Conservation (phyloP, 2,797 vertebrate species). For the Emys orbicularis region DNA sequence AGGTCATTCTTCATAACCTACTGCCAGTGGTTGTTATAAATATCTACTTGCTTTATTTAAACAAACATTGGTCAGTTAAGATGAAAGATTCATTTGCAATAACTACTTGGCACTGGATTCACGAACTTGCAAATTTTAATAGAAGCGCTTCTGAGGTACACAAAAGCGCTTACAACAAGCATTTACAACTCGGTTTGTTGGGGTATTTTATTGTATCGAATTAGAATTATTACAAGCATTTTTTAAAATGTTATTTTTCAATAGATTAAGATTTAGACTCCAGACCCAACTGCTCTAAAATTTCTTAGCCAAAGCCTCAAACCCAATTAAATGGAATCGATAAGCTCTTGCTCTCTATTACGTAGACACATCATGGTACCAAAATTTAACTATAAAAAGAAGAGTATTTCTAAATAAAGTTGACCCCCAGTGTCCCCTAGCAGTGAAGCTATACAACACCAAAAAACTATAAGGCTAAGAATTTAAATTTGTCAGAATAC, state of each 20-base stretch:
- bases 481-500: slow-evolving; percentile 49
- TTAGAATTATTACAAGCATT: slow-evolving; percentile 72
- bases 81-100: slow-evolving; percentile 85
- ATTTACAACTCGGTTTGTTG: slow-evolving; percentile 72
- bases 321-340: slow-evolving; percentile 21
- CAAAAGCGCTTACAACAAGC: slow-evolving; percentile 79
- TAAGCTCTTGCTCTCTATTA: slow-evolving; percentile 64
- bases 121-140: slow-evolving; percentile 81
- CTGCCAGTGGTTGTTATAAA: slow-evolving; percentile 82
- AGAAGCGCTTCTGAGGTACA: slow-evolving; percentile 85
- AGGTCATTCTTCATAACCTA: slow-evolving; percentile 71
- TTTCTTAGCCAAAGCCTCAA: slow-evolving; percentile 44
- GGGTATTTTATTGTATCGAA: slow-evolving; percentile 46
- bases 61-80: slow-evolving; percentile 88
- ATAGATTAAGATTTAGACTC: slow-evolving; percentile 62
- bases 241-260: slow-evolving; percentile 70
- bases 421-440: slow-evolving; percentile 55
- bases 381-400: slow-evolving; percentile 70
- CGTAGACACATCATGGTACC: slow-evolving; percentile 67
- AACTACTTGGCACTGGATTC: slow-evolving; percentile 90
- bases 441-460: slow-evolving; percentile 64
- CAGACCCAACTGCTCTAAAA: slow-evolving; percentile 63
- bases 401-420: slow-evolving; percentile 70
- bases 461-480: slow-evolving; percentile 65
- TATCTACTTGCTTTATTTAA: slow-evolving; percentile 89